These are phyloP conservation scores for Caretta caretta DNA, from an alignment of 2,113 vertebrate genomes.

Conservation along the genomic window DNA sequence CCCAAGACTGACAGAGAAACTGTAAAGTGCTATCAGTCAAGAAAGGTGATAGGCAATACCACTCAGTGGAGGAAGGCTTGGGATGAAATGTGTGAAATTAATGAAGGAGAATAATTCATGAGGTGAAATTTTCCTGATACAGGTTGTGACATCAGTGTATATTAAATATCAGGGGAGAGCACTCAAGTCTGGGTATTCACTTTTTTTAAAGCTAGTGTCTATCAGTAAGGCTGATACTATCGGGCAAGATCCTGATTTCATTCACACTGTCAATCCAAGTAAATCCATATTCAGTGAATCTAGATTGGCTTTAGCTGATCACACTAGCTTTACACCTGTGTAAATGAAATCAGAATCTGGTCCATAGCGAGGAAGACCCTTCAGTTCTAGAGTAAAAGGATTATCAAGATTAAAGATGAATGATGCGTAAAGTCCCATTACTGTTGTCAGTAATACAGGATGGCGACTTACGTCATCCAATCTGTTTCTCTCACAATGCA, in stretches of 20 bases:
- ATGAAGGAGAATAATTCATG: conserved; percentile 61
- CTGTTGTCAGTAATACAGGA: neutral
- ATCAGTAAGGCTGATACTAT: neutral
- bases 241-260: neutral
- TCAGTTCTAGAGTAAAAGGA: neutral
- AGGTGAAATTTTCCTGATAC: conserved; percentile 16
- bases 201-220: conserved; percentile 6
- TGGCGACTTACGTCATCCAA: neutral
- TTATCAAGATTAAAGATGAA: neutral
- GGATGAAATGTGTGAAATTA: conserved; percentile 29
- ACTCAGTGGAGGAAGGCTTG: neutral
- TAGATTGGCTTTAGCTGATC: neutral
- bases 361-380: neutral
- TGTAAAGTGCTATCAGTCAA: neutral
- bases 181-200: neutral
- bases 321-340: neutral
- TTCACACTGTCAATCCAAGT: neutral
- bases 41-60: neutral
- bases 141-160: conserved; percentile 64
- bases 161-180: conserved; percentile 31
- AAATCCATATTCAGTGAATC: neutral
- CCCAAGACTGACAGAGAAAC: neutral
- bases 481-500: neutral
- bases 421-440: neutral
- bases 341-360: neutral